Evolutionary conservation across 1,140 invertebrate genomes (phyloP), one percentile per base, ranked within the genome.

Genomic region (Megathymus violae): DNA sequence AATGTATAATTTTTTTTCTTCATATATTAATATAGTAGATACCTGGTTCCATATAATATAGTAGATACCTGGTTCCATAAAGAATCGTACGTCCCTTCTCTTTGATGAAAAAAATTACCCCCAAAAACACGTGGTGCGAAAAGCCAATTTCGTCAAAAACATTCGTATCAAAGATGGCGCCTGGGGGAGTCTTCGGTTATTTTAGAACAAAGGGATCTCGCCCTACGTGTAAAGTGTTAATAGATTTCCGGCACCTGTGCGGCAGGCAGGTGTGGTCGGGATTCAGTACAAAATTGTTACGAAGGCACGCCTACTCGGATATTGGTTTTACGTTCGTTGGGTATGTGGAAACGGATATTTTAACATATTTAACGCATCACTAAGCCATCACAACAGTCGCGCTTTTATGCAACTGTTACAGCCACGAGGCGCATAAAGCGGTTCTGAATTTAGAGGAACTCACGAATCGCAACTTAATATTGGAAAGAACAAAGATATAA

Each of bases 211-310:
- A 72, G 67, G 62, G 63, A 61, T 48, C 58, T 67, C 61, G 46
- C 47, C 47, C 62, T 62, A 67, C 67, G 65, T n/a, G n/a, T n/a
- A n/a, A n/a, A 67, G 68, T 71, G 71, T 68, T 80, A 78, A 78
- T 80, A 78, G 64, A 68, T 74, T 71, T 77, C 77, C 74, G 75
- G 72, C 79, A 82, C 79, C 81, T 81, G 81, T 78, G 69, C 36
- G 22, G 67, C 52, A 27, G 52, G 71, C 78, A 80, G 78, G 76
- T 80, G 78, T 41, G 36, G 41, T 19, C 14, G 16, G 31, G 9
- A 40, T 40, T 13, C 48, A 22, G 9, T 43, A 58, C 13, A 5
- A 14, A 14, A 58, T 56, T 54, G 52, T 41, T 56, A 31, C 27
- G 41, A 15, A 11, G 25, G 17, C 54, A 67, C 67, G 54, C 58